Evolutionary conservation across 2,888 invertebrate genomes (phyloP), one percentile per base, ranked within the genome.

Genomic region (Cantharis flavilabris): DNA sequence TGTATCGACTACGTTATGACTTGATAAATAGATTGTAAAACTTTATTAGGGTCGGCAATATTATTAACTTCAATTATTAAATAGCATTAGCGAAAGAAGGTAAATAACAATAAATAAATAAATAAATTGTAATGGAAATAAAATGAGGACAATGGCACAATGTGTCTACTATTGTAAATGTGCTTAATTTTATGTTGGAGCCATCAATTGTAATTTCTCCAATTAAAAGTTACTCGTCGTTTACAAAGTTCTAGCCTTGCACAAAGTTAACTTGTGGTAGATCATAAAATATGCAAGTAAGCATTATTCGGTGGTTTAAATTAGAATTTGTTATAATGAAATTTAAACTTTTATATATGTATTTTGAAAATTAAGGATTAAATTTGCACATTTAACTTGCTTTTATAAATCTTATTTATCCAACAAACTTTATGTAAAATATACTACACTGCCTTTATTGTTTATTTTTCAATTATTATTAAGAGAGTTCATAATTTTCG

Each of bases 131-230:
- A 49, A n/a, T 49, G 5, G 49, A n/a, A 49, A 13, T 49, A 49
- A 49, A 49, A 49, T 49, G 49, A 49, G n/a, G 49, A 49, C 49
- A 67, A 67, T 67, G 18, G 65, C n/a, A 67, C 64, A 64, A 64
- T 64, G 64, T 64, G 20, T 23, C 26, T 67, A 67, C 23, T 67
- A 67, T 67, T 67, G 65, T 18, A 67, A 67, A 23, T 67, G 26
- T 23, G 26, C 23, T 67, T 67, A 67, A 67, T 67, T 67, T 67
- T 67, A 23, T 67, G 65, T n/a, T 67, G 26, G 65, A 20, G 26
- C 65, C 65, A 67, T 67, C 65, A 67, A 67, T 67, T 67, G 65
- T 67, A 67, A 67, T 67, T 67, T 67, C 65, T 67, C 65, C 65
- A 67, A 67, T 67, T 67, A 67, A 67, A 67, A 67, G 23, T 67